phyloP scores from a whole-genome alignment of 1,140 invertebrate species.

The Monochamus saltuarius region DNA sequence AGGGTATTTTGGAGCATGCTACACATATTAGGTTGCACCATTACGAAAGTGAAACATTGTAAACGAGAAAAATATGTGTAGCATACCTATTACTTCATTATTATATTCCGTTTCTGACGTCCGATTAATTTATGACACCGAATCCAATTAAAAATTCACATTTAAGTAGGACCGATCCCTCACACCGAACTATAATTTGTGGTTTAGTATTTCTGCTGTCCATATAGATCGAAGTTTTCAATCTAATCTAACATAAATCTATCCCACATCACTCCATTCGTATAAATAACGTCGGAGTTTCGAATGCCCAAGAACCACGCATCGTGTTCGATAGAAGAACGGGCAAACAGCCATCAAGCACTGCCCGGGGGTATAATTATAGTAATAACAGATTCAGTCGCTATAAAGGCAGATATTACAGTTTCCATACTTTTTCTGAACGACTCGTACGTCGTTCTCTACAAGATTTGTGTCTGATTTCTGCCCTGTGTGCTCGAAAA shows the following conservation, averaged over 20 bases:
- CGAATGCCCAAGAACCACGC: constrained; percentile 9
- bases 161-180: constrained; percentile 3
- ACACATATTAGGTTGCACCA: too few species aligned
- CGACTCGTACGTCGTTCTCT: constrained; percentile 11
- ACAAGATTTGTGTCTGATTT: constrained; percentile 14
- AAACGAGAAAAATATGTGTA: too few species aligned
- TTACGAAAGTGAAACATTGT: too few species aligned
- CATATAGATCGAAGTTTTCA: constrained; percentile 20
- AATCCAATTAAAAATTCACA: constrained; percentile 18
- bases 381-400: constrained; percentile 45
- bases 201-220: constrained; percentile 18
- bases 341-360: constrained; percentile 35
- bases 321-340: constrained; percentile 3
- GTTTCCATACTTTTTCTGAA: constrained; percentile 40
- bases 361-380: constrained; percentile 42
- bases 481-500: too few species aligned
- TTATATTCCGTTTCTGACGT: constrained; percentile 6
- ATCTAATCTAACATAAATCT: constrained; percentile 15
- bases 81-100: too few species aligned
- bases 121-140: constrained; percentile 18
- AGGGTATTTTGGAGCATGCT: too few species aligned
- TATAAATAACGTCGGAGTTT: constrained; percentile 2
- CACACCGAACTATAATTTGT: constrained; percentile 17
- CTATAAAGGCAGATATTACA: constrained; percentile 43
- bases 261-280: constrained; percentile 5